phyloP scores from a whole-genome alignment of 2,113 vertebrate species.

The Poecile atricapillus region DNA sequence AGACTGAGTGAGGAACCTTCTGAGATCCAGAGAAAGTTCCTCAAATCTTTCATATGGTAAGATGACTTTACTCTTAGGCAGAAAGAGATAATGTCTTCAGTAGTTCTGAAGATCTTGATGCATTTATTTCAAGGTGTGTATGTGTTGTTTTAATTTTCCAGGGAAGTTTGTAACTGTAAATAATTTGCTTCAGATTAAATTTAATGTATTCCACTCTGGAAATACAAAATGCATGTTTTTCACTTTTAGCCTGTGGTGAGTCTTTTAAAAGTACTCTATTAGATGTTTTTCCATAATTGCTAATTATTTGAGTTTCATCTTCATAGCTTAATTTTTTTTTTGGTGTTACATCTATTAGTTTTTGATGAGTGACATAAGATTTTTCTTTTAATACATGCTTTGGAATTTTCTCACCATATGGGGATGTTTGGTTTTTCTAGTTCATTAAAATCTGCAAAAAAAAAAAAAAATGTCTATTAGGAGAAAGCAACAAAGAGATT shows the following conservation, averaged over 20 bases:
- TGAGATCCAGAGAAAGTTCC: background rate
- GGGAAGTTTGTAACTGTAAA: background rate
- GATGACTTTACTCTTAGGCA: background rate
- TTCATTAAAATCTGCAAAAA: constrained; percentile 30
- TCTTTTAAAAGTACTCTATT: background rate
- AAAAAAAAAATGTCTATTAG: background rate
- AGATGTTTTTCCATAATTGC: constrained; percentile 9
- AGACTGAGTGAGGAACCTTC: background rate
- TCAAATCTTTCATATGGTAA: background rate
- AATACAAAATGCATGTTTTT: background rate
- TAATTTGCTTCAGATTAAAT: background rate
- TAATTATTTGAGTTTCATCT: constrained; percentile 42
- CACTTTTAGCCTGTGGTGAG: background rate
- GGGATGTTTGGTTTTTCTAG: constrained; percentile 7
- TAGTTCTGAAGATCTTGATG: background rate
- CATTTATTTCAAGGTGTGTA: background rate
- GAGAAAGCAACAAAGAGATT: background rate
- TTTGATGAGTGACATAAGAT: constrained; percentile 27
- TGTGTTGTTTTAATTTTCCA: background rate
- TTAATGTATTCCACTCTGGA: background rate
- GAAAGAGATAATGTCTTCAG: background rate
- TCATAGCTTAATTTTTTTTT: constrained; percentile 29
- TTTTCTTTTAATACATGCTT: constrained; percentile 8
- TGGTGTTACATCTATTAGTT: background rate
- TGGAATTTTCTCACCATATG: constrained; percentile 28